Conservation (phyloP, 2,113 vertebrate species). For the Eretmochelys imbricata region DNA sequence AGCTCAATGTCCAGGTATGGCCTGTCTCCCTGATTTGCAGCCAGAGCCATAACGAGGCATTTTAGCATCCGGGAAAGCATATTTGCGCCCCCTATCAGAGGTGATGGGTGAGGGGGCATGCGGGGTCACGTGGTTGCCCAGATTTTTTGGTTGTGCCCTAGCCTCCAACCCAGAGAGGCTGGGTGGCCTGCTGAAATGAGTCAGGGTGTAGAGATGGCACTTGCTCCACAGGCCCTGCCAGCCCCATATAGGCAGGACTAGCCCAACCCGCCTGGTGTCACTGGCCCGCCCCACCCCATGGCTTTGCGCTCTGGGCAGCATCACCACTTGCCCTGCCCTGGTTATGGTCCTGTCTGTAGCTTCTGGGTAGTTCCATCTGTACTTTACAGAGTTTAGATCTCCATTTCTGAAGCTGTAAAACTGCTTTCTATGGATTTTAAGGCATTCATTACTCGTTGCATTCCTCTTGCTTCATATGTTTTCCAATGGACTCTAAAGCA, state of each 20-base stretch:
- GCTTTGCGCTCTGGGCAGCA: not conserved
- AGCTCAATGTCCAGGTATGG: not conserved
- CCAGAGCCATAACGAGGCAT: not conserved
- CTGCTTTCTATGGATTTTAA: slow-evolving; percentile 13
- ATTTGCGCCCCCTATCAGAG: too few species aligned
- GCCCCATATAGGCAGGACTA: not conserved
- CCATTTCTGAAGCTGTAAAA: not conserved
- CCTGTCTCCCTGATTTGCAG: not conserved
- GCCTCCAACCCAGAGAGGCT: not conserved
- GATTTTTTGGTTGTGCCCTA: not conserved
- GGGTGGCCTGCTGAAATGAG: not conserved
- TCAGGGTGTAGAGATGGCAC: not conserved
- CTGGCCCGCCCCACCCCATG: too few species aligned
- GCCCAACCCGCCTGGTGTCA: too few species aligned
- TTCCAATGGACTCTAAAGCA: not conserved
- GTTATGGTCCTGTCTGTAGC: not conserved
- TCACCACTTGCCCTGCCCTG: not conserved
- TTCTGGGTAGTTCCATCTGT: not conserved
- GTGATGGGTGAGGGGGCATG: not conserved
- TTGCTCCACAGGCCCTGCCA: not conserved
- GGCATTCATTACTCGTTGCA: not conserved
- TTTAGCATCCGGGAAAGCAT: not conserved
- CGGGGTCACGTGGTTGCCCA: not conserved
- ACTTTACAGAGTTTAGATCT: not conserved
- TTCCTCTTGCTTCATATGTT: slow-evolving; percentile 15